Percentiles rank a stretch among this genome's conserved stretches.
Evolutionary conservation across 2,888 invertebrate genomes (phyloP).

Genomic region (Drosophila nr. perissopoda): DNA sequence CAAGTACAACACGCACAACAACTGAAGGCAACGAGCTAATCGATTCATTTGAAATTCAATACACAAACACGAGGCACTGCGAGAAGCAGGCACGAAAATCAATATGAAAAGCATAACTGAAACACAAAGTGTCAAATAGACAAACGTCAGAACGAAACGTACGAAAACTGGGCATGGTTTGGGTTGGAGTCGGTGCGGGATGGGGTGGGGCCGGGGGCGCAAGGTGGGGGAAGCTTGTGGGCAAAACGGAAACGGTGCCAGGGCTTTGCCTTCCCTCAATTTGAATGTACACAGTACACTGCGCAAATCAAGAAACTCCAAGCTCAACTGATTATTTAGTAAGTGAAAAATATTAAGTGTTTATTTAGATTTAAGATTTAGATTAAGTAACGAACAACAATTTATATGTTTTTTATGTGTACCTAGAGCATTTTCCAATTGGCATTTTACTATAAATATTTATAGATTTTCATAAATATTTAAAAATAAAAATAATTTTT

Average conservation of each 20-base stretch:
- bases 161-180: slow-evolving; percentile 5
- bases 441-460: background rate
- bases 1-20: slow-evolving; percentile 46
- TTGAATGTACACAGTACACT: slow-evolving; percentile 21
- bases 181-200: background rate
- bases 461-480: background rate
- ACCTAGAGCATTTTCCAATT: background rate
- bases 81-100: slow-evolving; percentile 63
- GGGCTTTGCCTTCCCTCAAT: slow-evolving; percentile 39
- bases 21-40: slow-evolving; percentile 72
- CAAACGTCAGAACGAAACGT: slow-evolving; percentile 53
- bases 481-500: background rate
- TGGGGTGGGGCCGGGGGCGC: too few species aligned
- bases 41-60: slow-evolving; percentile 82
- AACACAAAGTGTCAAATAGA: slow-evolving; percentile 79
- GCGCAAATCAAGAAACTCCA: background rate
- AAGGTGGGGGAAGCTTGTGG: background rate
- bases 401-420: background rate
- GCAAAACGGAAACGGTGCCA: slow-evolving; percentile 41
- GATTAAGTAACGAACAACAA: background rate
- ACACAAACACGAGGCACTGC: slow-evolving; percentile 70
- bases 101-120: slow-evolving; percentile 80
- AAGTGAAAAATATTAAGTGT: background rate
- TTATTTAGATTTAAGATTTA: too few species aligned
- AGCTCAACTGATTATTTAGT: background rate